Base-by-base conservation (phyloP, 2,113 vertebrate genomes). In the Tragulus kanchil region DNA sequence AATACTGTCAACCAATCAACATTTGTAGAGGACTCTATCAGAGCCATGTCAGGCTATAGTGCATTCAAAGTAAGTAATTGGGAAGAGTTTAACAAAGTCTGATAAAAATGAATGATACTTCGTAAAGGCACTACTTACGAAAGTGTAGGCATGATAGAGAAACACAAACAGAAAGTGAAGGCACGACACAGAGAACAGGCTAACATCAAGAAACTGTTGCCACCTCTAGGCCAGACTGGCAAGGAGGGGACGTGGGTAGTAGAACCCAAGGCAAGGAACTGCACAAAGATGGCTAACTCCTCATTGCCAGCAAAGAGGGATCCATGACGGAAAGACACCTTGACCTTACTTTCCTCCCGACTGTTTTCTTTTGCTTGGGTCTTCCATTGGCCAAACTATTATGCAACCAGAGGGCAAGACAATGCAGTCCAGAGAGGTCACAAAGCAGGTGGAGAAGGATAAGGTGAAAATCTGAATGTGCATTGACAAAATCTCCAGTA, bases 51-150 rank as follows among this genome's bases (percentile, higher is more conserved):
- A 62, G 54, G 42, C 71, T 89, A 42, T 3, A 86, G 5, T 64
- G 6, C 42, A 59, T 78, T 82, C 91, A 83, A 64, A n/a, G 48
- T 58, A 62, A 25, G 45, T 89, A 73, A 87, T 5, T 81, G 61
- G 92, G 59, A 88, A 78, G 56, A 79, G 42, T 81, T 87, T 86
- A 54, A 61, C 58, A 79, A 77, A 90, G n/a, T 94, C 64, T 65
- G 28, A 58, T 54, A 82, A 95, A 95, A 65, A 75, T 71, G 48
- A 54, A 65, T 42, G 15, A 78, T 82, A 5, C 52, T 94, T 87
- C 45, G 86, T 73, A 77, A 86, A 79, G 45, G 4, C 3, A 62
- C 12, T 45, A 23, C 81, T 81, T 93, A 69, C 9, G 50, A 85
- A 96, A 62, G 9, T 36, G 21, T 69, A 59, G 28, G 59, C 6